Evolutionary conservation across 2,113 vertebrate species (phyloP).

Genomic region (Nesoenas mayeri): DNA sequence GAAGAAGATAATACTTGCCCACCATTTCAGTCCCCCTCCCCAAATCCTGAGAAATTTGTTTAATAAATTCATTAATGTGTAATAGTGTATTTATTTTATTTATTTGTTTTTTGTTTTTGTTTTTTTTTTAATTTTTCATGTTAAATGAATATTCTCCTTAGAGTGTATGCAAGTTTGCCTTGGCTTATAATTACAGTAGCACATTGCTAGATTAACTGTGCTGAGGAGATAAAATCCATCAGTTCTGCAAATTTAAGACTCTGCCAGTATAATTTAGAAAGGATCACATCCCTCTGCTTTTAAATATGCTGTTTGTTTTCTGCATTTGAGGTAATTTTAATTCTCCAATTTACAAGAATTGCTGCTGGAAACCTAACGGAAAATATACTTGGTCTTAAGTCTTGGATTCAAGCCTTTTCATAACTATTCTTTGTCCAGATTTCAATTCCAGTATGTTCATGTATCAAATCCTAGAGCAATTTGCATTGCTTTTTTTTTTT

Average conservation of each 20-base stretch:
- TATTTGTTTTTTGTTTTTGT: not conserved
- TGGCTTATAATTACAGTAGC: slow-evolving; percentile 30
- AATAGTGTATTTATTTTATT: not conserved
- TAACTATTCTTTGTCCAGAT: not conserved
- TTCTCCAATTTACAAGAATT: not conserved
- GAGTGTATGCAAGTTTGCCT: not conserved
- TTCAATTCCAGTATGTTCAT: not conserved
- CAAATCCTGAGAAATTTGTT: slow-evolving; percentile 26
- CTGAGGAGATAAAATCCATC: slow-evolving; percentile 12
- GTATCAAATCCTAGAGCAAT: not conserved
- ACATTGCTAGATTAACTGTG: slow-evolving; percentile 25
- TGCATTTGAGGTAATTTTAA: not conserved
- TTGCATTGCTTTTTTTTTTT: not conserved
- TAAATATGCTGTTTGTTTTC: not conserved
- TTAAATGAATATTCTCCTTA: not conserved
- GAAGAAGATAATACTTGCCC: slow-evolving; percentile 43
- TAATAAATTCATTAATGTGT: slow-evolving; percentile 41
- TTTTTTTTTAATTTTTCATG: not conserved
- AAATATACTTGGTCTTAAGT: not conserved
- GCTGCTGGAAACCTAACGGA: not conserved
- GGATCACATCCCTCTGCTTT: not conserved
- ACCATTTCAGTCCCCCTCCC: not conserved
- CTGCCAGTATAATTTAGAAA: slow-evolving; percentile 24
- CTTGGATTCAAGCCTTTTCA: not conserved
- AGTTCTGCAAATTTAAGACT: slow-evolving; percentile 24